phyloP scores from a whole-genome alignment of 2,888 invertebrate species.

The Leucozona laternaria region DNA sequence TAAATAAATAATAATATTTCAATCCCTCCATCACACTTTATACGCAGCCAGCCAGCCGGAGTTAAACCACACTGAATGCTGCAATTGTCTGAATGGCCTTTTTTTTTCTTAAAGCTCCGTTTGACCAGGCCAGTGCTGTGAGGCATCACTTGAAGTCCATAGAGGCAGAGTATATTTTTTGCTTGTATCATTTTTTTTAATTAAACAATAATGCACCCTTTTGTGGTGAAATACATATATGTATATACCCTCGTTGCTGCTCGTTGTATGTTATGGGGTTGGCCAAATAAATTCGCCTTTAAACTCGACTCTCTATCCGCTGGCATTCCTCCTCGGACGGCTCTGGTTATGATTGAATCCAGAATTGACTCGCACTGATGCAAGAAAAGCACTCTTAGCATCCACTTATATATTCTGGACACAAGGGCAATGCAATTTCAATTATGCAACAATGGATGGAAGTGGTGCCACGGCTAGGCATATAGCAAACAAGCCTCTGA shows the following conservation, averaged over 20 bases:
- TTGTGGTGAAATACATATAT: constrained; percentile 29
- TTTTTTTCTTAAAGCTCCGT: constrained; percentile 11
- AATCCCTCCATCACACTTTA: background rate
- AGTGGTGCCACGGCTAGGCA: constrained; percentile 6
- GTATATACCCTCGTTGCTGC: background rate
- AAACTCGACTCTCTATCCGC: background rate
- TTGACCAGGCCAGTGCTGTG: constrained; percentile 31
- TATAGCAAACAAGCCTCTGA: background rate
- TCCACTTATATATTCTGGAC: constrained; percentile 14
- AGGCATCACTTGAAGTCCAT: constrained; percentile 41
- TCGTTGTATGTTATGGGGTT: background rate
- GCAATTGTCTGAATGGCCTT: constrained; percentile 33
- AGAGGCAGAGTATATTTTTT: background rate
- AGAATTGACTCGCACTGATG: constrained; percentile 2
- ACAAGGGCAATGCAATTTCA: constrained; percentile 62
- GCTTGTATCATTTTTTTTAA: constrained; percentile 26
- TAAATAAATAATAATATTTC: constrained; percentile 7
- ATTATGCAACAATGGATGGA: constrained; percentile 44
- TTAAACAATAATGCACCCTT: constrained; percentile 52
- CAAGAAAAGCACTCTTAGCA: constrained; percentile 27
- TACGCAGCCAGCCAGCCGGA: background rate
- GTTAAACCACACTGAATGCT: constrained; percentile 42
- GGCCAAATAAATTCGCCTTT: constrained; percentile 19
- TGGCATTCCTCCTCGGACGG: constrained; percentile 1
- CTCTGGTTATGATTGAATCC: constrained; percentile 54